These are phyloP conservation scores for Lithophane socia DNA, from an alignment of 2,888 invertebrate genomes.

Conservation along the genomic window DNA sequence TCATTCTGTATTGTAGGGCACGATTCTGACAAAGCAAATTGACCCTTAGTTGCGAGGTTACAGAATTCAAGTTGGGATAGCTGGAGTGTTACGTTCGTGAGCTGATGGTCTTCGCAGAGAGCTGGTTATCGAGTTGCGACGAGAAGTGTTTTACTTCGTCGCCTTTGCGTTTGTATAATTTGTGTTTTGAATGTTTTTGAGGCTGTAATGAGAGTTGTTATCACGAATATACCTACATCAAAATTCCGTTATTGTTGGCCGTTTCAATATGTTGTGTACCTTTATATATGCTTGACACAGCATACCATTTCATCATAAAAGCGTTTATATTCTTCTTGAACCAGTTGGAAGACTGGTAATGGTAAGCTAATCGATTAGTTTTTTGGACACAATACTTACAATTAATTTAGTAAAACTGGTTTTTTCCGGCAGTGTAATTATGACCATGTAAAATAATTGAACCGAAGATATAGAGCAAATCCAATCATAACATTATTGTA, in stretches of 20 bases:
- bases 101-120: constrained; percentile 64
- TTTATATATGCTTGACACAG: background rate
- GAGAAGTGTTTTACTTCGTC: constrained; percentile 54
- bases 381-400: background rate
- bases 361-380: background rate
- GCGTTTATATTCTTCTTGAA: background rate
- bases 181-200: constrained; percentile 24
- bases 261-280: background rate
- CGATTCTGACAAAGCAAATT: constrained; percentile 58
- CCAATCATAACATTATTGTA: no score
- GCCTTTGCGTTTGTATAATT: constrained; percentile 34
- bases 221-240: background rate
- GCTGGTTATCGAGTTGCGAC: constrained; percentile 64
- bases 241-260: background rate
- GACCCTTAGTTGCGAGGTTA: constrained; percentile 48
- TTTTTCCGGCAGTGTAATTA: background rate
- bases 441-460: background rate
- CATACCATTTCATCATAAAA: background rate
- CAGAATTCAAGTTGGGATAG: constrained; percentile 65
- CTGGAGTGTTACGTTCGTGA: constrained; percentile 69
- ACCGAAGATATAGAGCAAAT: background rate
- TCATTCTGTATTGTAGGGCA: constrained; percentile 79
- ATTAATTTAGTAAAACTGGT: background rate
- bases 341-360: background rate
- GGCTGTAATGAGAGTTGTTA: background rate